Evolutionary conservation across 2,888 invertebrate species (phyloP), one percentile per base, ranked within the genome.

Genomic region (Anagyrus pseudococci): DNA sequence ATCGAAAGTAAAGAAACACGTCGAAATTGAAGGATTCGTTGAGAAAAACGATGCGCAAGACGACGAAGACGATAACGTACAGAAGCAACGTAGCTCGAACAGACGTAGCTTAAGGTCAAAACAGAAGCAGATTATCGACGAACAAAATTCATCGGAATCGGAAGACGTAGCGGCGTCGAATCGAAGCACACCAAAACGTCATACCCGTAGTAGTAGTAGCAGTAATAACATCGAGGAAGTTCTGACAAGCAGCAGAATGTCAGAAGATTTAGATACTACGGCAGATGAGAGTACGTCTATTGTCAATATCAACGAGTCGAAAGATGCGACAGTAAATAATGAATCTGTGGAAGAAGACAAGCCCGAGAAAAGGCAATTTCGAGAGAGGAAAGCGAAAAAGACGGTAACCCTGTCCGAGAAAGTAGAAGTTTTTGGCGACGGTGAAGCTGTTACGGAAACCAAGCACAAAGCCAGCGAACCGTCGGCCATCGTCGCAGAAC

Each of bases 351-450:
- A 3, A 2, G 61, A 56, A 8, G 50, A 1, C 3, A 37, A 44
- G 15, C 10, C 15, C 1, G 47, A 47, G 23, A 48, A 58, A 40
- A 47, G 41, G 4, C 43, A 17, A 46, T 40, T 15, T 15, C 7
- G 17, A 13, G 48, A 17, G 19, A 55, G 46, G 47, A 62, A 20
- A 23, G 20, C 68, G 13, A 71, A 69, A 43, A 71, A 71, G 20
- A 71, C 64, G 20, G 67, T 69, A 25, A 71, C 71, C 0, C 58
- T 73, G 20, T 44, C 67, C 8, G 67, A 71, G 23, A 66, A 69
- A n/a, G 59, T 71, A 13, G 68, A 73, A 44, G 56, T 72, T 4
- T 58, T 64, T 4, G 68, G 65, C 17, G 66, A 67, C 1, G 50
- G 8, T 46, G 50, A 62, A 33, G 23, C 8, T 4, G n/a, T n/a